phyloP scores from a whole-genome alignment of 2,888 invertebrate genomes.

The Metallyticus violacea region DNA sequence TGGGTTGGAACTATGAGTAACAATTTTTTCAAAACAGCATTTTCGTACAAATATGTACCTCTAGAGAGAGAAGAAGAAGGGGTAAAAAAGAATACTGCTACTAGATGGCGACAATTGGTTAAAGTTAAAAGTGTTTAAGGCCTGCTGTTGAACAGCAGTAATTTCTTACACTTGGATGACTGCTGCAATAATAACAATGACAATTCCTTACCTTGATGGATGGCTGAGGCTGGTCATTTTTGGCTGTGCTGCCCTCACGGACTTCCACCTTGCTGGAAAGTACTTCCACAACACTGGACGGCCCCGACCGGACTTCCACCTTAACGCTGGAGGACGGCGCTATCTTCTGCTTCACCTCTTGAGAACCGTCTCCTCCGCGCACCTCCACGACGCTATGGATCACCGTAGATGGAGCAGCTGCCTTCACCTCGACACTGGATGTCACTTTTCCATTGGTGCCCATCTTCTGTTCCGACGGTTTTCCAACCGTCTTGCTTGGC shows the following conservation, averaged over 20 bases:
- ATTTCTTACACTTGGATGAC: too few relatives aligned
- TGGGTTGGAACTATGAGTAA: too few relatives aligned
- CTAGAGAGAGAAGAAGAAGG: too few relatives aligned
- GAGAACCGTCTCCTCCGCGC: constrained; percentile 20
- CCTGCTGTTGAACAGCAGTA: too few relatives aligned
- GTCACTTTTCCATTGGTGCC: not conserved
- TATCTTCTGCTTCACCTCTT: too few relatives aligned
- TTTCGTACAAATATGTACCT: too few relatives aligned
- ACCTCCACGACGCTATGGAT: constrained; percentile 34
- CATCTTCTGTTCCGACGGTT: constrained; percentile 17
- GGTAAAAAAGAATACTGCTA: too few relatives aligned
- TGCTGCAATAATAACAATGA: too few relatives aligned
- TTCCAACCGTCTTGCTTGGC: constrained; percentile 46
- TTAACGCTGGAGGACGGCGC: not conserved
- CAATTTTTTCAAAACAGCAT: too few relatives aligned
- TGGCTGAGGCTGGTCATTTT: not conserved
- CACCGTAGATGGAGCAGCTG: constrained; percentile 2
- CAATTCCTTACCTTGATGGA: not conserved
- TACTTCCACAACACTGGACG: not conserved
- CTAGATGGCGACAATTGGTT: too few relatives aligned
- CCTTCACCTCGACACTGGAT: constrained; percentile 30
- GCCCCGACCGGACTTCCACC: not conserved
- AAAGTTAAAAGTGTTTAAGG: too few relatives aligned
- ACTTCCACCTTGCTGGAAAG: constrained; percentile 56
- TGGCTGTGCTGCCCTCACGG: not conserved